Evolutionary conservation across 1,140 invertebrate species (phyloP).

Genomic region (Brachionus manjavacas): DNA sequence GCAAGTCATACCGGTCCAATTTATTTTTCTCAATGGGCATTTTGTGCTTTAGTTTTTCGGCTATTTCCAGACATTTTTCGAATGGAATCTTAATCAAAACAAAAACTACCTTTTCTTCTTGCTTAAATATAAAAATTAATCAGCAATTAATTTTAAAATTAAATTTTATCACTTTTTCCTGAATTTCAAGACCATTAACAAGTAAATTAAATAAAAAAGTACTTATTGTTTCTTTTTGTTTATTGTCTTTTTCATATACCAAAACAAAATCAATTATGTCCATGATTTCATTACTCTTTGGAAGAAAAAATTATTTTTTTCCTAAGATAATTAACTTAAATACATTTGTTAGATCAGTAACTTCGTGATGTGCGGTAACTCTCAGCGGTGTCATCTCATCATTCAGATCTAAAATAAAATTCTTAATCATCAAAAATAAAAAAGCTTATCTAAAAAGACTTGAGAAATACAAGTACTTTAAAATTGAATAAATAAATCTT

Average conservation of each 20-base stretch:
- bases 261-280: slow-evolving; percentile 32
- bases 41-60: slow-evolving; percentile 33
- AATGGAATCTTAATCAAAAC: slow-evolving; percentile 29
- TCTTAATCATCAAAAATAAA: background rate
- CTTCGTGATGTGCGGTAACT: background rate
- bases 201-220: background rate
- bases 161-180: background rate
- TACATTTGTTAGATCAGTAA: background rate
- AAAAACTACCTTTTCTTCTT: slow-evolving; percentile 18
- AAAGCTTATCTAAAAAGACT: too few relatives aligned
- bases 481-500: too few relatives aligned
- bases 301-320: background rate
- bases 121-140: background rate
- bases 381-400: slow-evolving; percentile 6
- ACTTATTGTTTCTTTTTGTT: background rate
- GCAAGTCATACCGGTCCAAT: background rate
- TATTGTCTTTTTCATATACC: slow-evolving; percentile 28
- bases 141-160: background rate
- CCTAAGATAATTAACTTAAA: background rate
- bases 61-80: slow-evolving; percentile 16
- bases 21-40: slow-evolving; percentile 41
- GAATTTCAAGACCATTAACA: slow-evolving; percentile 18
- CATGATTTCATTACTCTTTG: background rate
- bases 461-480: too few relatives aligned
- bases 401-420: background rate